Evolutionary conservation across 2,888 invertebrate genomes (phyloP).

Genomic region (Ypsolopha scabrella): DNA sequence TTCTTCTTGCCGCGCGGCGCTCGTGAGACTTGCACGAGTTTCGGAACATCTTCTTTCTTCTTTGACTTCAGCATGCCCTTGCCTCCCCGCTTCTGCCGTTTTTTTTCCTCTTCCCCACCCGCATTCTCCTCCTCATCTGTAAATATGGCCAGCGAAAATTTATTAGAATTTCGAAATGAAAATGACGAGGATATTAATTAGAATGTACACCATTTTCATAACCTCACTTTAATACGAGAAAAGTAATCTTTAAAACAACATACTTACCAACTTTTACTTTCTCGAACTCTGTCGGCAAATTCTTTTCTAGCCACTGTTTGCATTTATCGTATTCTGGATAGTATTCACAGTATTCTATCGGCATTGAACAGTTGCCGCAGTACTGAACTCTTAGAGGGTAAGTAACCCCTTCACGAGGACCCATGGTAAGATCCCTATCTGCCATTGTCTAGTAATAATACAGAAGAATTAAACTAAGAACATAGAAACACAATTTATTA

Average conservation of each 20-base stretch:
- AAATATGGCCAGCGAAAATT: neutral
- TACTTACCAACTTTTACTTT: constrained; percentile 80
- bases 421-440: constrained; percentile 70
- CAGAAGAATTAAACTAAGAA: too few relatives aligned
- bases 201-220: constrained; percentile 4
- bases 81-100: constrained; percentile 96
- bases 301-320: constrained; percentile 95
- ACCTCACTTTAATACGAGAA: constrained; percentile 9
- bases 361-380: constrained; percentile 95
- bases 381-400: constrained; percentile 90
- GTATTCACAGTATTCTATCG: constrained; percentile 98
- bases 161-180: neutral
- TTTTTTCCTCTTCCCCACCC: constrained; percentile 91
- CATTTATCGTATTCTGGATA: constrained; percentile 98
- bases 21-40: constrained; percentile 85
- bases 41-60: constrained; percentile 92
- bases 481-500: too few relatives aligned
- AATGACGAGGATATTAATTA: too few relatives aligned
- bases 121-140: constrained; percentile 75
- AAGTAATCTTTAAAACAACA: neutral
- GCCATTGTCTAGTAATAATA: constrained; percentile 46
- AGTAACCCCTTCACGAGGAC: constrained; percentile 77
- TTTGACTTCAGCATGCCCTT: constrained; percentile 96
- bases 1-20: constrained; percentile 98
- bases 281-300: constrained; percentile 94